Conservation (phyloP, 2,113 vertebrate species). For the Plecturocebus donacophilus region DNA sequence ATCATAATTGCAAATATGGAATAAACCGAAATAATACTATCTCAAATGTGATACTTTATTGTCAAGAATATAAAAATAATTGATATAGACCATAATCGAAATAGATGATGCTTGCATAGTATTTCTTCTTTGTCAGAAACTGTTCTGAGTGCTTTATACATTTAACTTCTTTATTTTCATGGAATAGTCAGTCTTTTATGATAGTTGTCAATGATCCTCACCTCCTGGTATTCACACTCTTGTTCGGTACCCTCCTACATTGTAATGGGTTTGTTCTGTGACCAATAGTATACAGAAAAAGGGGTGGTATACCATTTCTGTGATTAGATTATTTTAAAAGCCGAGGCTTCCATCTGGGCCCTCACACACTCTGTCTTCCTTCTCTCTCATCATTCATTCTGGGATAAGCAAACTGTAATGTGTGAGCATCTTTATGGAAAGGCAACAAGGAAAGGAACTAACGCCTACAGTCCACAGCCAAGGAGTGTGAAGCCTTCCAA, state of each 20-base stretch:
- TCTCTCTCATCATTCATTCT: background rate
- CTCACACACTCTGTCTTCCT: background rate
- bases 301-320: background rate
- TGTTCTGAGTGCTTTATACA: background rate
- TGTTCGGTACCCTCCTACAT: background rate
- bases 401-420: background rate
- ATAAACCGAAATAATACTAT: background rate
- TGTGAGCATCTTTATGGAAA: background rate
- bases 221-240: background rate
- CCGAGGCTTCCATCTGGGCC: background rate
- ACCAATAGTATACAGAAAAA: background rate
- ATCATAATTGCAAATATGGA: background rate
- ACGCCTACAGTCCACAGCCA: background rate
- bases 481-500: background rate
- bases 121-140: background rate
- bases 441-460: background rate
- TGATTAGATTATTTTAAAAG: background rate
- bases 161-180: background rate
- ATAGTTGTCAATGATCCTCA: background rate
- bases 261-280: background rate
- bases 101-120: background rate
- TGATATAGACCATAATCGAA: background rate
- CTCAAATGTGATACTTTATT: background rate
- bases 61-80: background rate
- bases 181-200: background rate